These are phyloP conservation scores for Listronotus oregonensis DNA, from an alignment of 1,140 invertebrate genomes.

Conservation along the genomic window DNA sequence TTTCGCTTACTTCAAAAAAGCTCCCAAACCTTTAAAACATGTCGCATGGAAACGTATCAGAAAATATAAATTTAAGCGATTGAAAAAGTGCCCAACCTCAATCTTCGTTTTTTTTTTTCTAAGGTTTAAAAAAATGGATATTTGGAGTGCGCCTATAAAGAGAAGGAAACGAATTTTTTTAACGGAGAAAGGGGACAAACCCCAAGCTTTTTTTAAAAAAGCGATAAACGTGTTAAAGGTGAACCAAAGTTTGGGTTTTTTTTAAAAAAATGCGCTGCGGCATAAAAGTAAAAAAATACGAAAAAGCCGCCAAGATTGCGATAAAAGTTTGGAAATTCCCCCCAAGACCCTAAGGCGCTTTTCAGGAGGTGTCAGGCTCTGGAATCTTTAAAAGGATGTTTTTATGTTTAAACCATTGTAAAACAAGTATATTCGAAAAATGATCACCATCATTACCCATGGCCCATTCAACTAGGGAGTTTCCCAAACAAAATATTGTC, in stretches of 20 bases:
- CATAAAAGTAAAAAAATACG: constrained; percentile 81
- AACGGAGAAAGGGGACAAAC: constrained; percentile 78
- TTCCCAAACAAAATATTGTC: no score
- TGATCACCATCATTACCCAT: no score
- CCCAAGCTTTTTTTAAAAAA: constrained; percentile 77
- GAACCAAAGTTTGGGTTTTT: constrained; percentile 74
- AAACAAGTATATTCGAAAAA: no score
- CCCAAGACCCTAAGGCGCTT: constrained; percentile 93
- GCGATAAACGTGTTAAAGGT: constrained; percentile 71
- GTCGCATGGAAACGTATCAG: constrained; percentile 5
- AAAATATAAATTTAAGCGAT: constrained; percentile 16
- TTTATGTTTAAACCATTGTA: no score
- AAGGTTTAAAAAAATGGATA: constrained; percentile 36
- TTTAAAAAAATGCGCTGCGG: constrained; percentile 94
- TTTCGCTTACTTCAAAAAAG: constrained; percentile 16
- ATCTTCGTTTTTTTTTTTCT: background rate
- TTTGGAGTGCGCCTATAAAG: constrained; percentile 67
- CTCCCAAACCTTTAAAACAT: constrained; percentile 23
- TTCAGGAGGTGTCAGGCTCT: constrained; percentile 90
- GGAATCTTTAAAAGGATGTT: constrained; percentile 68
- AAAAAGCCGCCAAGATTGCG: constrained; percentile 83
- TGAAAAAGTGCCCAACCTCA: constrained; percentile 19
- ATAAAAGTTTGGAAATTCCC: constrained; percentile 75
- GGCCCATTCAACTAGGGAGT: no score
- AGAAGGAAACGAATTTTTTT: constrained; percentile 89